These are phyloP conservation scores for Cecropterus lyciades DNA, from an alignment of 1,140 invertebrate genomes.

Conservation along the genomic window DNA sequence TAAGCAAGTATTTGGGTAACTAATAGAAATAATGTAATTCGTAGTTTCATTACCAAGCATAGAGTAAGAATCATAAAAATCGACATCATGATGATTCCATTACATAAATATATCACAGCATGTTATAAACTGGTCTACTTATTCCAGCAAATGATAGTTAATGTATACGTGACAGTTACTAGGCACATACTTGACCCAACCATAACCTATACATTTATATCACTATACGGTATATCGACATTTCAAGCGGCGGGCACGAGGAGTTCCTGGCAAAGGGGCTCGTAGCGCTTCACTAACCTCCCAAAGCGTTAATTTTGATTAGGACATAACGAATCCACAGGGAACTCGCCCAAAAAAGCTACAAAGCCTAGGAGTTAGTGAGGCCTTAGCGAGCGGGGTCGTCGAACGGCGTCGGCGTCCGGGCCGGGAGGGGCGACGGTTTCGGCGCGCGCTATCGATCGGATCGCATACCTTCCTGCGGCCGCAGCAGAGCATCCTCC, in stretches of 20 bases:
- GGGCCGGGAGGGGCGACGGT: constrained; percentile 77
- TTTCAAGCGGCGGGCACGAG: constrained; percentile 6
- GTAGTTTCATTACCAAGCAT: not conserved
- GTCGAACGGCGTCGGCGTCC: constrained; percentile 78
- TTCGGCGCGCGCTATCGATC: constrained; percentile 80
- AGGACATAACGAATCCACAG: constrained; percentile 9
- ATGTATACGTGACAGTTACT: constrained; percentile 13
- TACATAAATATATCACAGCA: constrained; percentile 2
- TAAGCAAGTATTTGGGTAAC: not conserved
- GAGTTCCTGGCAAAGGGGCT: constrained; percentile 4
- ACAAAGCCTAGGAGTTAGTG: constrained; percentile 54
- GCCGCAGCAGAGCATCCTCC: constrained; percentile 94
- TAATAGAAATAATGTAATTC: not conserved
- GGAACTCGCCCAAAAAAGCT: constrained; percentile 48
- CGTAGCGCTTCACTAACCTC: constrained; percentile 13
- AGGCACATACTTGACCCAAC: constrained; percentile 20
- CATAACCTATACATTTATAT: constrained; percentile 29
- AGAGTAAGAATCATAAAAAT: not conserved
- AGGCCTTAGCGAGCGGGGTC: constrained; percentile 72
- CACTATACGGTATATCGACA: constrained; percentile 25
- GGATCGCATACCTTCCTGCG: constrained; percentile 89
- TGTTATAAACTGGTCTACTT: constrained; percentile 16
- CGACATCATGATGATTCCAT: not conserved
- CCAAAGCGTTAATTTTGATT: constrained; percentile 28
- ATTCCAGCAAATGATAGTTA: constrained; percentile 6